Base-by-base conservation (phyloP, 2,797 vertebrate species). In the Arctocebus calabarensis region DNA sequence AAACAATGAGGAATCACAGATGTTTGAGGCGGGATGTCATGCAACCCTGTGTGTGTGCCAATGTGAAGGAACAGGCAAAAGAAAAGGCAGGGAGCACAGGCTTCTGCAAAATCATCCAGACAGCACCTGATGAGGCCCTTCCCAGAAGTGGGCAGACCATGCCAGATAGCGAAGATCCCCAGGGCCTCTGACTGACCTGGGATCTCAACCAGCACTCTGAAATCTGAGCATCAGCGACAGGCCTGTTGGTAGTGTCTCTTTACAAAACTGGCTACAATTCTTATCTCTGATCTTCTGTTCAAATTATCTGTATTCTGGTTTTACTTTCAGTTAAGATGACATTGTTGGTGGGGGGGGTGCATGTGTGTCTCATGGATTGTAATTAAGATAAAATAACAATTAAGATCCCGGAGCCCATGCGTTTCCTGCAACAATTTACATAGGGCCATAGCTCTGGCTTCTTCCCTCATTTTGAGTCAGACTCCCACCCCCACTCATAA, bases 311-410 rank as follows among this genome's bases (percentile, higher is more conserved):
- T 55, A 70, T 71, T 87, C 84, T 90, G 43, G 88, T 95, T 95
- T 96, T 64, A 78, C 86, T 84, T 92, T 95, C 92, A 86, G 85
- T 86, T 85, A 71, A 91, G 85, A 92, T 83, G 64, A 48, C 59
- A 14, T 61, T 40, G 34, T 81, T 62, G 43, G 7, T 3, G 13
- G 16, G 25, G 19, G 3, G 23, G n/a, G 5, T 43, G 17, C 23
- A 3, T 57, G 20, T 73, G 43, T 78, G 34, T 45, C 62, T 88
- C 48, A 0, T 45, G 29, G 68, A 79, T 89, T 55, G 17, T 82
- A 97, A 90, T 96, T 94, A 94, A 95, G 86, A 94, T 85, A 90
- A 95, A 96, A 94, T 68, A 92, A 75, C 71, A 88, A 19, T 88
- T 45, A 93, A 71, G 62, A 27, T 64, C 88, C 82, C 3, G 27